A percentile compares a stretch with the other conserved stretches of the same genome.
Conservation (phyloP, 2,797 vertebrate species). For the Lates japonicus region DNA sequence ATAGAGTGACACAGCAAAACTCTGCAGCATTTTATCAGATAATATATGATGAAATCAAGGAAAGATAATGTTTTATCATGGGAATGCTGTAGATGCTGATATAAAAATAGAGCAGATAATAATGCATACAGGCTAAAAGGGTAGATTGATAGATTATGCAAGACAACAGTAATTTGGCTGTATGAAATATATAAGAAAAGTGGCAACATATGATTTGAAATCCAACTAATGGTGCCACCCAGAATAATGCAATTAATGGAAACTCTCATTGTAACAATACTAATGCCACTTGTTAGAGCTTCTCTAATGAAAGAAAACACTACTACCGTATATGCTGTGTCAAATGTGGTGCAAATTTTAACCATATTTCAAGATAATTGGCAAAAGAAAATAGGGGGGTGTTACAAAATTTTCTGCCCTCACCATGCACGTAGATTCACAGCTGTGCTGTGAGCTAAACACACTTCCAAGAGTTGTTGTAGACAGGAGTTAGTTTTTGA, state of each 20-base stretch:
- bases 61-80: conserved; percentile 26
- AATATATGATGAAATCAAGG: conserved; percentile 19
- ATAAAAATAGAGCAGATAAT: neutral
- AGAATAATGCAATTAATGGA: neutral
- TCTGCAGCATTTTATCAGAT: conserved; percentile 50
- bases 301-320: neutral
- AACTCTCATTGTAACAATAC: neutral
- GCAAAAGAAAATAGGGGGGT: too few species aligned
- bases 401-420: too few species aligned
- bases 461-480: too few species aligned
- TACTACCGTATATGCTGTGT: neutral
- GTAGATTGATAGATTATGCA: neutral
- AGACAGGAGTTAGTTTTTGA: neutral
- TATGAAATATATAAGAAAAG: neutral
- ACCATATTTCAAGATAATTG: neutral
- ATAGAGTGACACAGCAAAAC: conserved; percentile 68
- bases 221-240: neutral
- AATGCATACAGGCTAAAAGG: neutral
- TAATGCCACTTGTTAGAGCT: neutral
- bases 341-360: neutral
- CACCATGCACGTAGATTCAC: too few species aligned
- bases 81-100: conserved; percentile 11
- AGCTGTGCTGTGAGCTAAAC: too few species aligned
- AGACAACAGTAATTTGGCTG: neutral
- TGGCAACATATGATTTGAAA: neutral